These are phyloP conservation scores for Popillia japonica DNA, from an alignment of 1,140 invertebrate genomes.

Conservation along the genomic window DNA sequence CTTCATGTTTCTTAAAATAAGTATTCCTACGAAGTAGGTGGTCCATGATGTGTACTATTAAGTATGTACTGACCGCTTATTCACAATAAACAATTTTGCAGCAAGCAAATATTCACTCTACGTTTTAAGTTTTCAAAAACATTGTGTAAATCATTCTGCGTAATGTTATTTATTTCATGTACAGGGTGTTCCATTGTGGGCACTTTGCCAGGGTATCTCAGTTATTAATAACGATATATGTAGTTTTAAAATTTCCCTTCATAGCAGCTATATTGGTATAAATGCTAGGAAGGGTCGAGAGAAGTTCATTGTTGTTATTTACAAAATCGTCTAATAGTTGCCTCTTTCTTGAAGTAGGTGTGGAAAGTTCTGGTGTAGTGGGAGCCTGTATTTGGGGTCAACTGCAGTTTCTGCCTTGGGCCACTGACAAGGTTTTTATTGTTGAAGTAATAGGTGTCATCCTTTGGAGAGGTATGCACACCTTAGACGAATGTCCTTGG, in stretches of 20 bases:
- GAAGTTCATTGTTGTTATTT: background rate
- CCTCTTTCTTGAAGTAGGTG: background rate
- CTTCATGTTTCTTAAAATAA: too few relatives aligned
- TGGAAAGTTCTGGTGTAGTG: background rate
- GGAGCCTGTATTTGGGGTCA: background rate
- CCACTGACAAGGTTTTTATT: background rate
- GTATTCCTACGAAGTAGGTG: too few relatives aligned
- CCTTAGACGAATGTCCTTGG: background rate
- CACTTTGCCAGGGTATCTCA: too few relatives aligned
- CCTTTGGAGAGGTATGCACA: background rate
- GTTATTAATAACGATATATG: too few relatives aligned
- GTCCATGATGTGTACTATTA: too few relatives aligned
- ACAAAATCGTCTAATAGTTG: background rate
- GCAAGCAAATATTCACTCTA: too few relatives aligned
- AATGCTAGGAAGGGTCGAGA: background rate
- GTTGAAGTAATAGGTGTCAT: background rate
- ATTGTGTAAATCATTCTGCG: too few relatives aligned
- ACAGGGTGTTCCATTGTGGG: too few relatives aligned
- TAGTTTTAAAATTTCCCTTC: background rate
- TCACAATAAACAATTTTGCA: too few relatives aligned
- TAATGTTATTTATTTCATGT: too few relatives aligned
- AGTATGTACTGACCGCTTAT: too few relatives aligned
- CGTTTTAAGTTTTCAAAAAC: too few relatives aligned
- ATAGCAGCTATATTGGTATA: background rate
- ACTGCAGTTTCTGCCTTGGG: background rate